Percentiles rank a stretch among this genome's conserved stretches.
Conservation (phyloP, 2,797 vertebrate species). For the Setipinna tenuifilis region DNA sequence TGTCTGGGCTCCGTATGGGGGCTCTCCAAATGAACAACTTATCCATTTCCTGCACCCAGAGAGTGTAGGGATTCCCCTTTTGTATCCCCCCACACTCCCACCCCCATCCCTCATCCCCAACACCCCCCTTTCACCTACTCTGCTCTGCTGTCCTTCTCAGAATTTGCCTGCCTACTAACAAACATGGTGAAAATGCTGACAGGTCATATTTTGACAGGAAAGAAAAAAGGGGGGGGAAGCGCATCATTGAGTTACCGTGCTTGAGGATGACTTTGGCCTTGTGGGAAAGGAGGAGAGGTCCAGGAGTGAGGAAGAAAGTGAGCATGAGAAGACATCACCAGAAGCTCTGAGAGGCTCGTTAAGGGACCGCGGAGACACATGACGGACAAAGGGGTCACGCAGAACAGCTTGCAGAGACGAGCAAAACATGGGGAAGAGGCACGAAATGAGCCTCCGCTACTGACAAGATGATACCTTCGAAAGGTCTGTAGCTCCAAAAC, state of each 20-base stretch:
- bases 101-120: no score
- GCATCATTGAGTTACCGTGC: no score
- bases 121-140: no score
- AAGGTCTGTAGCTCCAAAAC: not conserved
- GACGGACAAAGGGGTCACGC: not conserved
- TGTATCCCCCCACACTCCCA: not conserved
- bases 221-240: no score
- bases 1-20: slow-evolving; percentile 40
- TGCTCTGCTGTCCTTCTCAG: not conserved
- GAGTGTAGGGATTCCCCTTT: slow-evolving; percentile 43
- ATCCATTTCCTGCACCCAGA: slow-evolving; percentile 67
- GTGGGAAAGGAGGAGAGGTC: no score
- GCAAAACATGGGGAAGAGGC: not conserved
- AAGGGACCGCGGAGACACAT: not conserved
- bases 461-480: not conserved
- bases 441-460: not conserved
- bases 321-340: not conserved
- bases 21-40: slow-evolving; percentile 61
- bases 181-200: not conserved
- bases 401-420: not conserved
- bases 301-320: not conserved
- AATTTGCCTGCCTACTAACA: not conserved
- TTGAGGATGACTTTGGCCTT: no score
- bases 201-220: not conserved
- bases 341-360: not conserved